A percentile compares a stretch with the other conserved stretches of the same genome.
Conservation (phyloP, 2,797 vertebrate species). For the Jordanella pulchra region DNA sequence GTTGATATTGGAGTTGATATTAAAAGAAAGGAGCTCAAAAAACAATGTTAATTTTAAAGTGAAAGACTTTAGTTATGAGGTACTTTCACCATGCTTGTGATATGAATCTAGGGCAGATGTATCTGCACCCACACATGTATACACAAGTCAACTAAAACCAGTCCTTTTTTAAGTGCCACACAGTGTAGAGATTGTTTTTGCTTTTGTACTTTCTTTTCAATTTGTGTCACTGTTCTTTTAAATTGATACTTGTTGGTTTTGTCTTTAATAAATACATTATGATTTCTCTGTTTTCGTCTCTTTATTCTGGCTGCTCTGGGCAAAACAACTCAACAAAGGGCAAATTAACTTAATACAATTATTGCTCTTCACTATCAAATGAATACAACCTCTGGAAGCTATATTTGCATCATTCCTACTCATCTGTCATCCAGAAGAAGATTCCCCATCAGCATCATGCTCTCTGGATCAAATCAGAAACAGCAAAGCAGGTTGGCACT, state of each 20-base stretch:
- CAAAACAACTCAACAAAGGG: slow-evolving; percentile 55
- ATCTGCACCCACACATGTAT: neutral
- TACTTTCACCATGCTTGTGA: neutral
- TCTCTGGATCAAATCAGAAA: slow-evolving; percentile 72
- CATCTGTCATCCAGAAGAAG: slow-evolving; percentile 38
- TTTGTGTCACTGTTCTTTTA: slow-evolving; percentile 23
- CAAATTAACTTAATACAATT: slow-evolving; percentile 62
- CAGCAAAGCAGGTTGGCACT: slow-evolving; percentile 48
- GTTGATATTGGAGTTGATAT: neutral
- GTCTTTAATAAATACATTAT: slow-evolving; percentile 6
- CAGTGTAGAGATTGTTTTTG: neutral
- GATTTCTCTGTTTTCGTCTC: slow-evolving; percentile 37
- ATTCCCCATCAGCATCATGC: slow-evolving; percentile 55
- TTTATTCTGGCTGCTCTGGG: slow-evolving; percentile 25
- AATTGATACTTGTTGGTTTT: slow-evolving; percentile 23
- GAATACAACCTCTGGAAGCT: slow-evolving; percentile 23
- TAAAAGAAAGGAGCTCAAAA: neutral
- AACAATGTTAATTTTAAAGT: neutral
- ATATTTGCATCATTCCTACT: slow-evolving; percentile 50
- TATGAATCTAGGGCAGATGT: neutral
- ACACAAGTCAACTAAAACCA: neutral
- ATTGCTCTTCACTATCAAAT: slow-evolving; percentile 36
- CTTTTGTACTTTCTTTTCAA: neutral
- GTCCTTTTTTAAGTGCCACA: neutral
- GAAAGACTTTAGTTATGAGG: no score